Base-by-base conservation (phyloP, 2,888 invertebrate genomes). In the Idaea straminata region DNA sequence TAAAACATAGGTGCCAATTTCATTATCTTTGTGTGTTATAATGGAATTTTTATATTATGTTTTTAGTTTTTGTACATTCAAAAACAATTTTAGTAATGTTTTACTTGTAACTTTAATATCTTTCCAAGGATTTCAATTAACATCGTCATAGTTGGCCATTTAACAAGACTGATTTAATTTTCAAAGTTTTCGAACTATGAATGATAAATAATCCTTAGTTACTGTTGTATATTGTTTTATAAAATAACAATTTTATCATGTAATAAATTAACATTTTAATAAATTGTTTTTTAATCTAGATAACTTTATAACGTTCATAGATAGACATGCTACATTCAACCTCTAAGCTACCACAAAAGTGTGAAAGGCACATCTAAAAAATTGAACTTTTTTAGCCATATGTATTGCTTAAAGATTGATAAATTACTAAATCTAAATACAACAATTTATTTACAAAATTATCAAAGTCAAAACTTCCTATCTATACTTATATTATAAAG, bases 131-230 rank as follows among this genome's bases (percentile, higher is more conserved):
- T 86, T 86, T 86, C 83, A 82, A 83, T 77, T 81, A 82, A 83
- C 78, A 77, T 83, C 83, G 80, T 84, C 85, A 82, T 85, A 85
- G 86, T 89, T 89, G 92, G 93, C 92, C 92, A 92, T 93, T 88
- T 93, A 93, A 93, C 93, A 93, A 93, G 93, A 93, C 93, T 93
- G 93, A 93, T 92, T 91, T 92, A 86, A 85, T 87, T 92, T 91
- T 89, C 89, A 85, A 85, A 82, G 84, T 86, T 89, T 86, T 86
- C 81, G 83, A 86, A 84, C 84, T 86, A 82, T 85, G 83, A 89
- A 86, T 72, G 59, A 59, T 25, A 47, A 36, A 63, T 88, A 86
- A 90, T 87, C 89, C 85, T 91, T 90, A 90, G 90, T 89, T 89
- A 88, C 87, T 89, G 89, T 89, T 91, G 87, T 90, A 88, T 86